phyloP scores from a whole-genome alignment of 2,888 invertebrate genomes.

The Chrysolina haemoptera region DNA sequence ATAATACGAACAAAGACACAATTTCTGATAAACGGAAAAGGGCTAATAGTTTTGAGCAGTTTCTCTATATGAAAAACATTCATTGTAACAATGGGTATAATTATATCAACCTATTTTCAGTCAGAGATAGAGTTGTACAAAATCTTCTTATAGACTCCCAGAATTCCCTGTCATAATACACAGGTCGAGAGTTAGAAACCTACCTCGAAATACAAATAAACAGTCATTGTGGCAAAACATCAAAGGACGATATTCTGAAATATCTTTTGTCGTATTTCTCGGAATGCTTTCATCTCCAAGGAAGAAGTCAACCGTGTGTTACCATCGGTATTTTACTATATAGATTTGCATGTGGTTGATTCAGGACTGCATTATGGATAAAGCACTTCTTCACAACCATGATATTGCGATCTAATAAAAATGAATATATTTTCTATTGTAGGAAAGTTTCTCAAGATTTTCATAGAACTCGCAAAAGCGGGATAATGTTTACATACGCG shows the following conservation, averaged over 20 bases:
- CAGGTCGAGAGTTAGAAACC: background rate
- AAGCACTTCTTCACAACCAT: background rate
- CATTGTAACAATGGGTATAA: too few relatives aligned
- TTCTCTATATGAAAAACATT: too few relatives aligned
- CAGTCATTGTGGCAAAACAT: background rate
- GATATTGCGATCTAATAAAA: background rate
- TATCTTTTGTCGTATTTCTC: background rate
- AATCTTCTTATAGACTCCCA: too few relatives aligned
- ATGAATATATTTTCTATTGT: background rate
- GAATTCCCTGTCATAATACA: too few relatives aligned
- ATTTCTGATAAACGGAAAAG: too few relatives aligned
- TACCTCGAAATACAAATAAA: background rate
- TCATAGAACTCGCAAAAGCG: background rate
- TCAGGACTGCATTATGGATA: conserved; percentile 3
- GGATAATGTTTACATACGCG: background rate
- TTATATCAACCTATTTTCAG: too few relatives aligned
- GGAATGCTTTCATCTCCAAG: background rate
- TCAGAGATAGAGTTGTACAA: too few relatives aligned
- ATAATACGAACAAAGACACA: too few relatives aligned
- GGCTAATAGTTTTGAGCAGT: too few relatives aligned
- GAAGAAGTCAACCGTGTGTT: background rate
- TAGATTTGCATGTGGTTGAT: background rate
- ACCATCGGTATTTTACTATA: background rate
- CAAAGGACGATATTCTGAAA: background rate
- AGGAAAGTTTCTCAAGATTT: background rate